Evolutionary conservation across 2,797 vertebrate species (phyloP).

Genomic region (Pseudochirops corinnae): DNA sequence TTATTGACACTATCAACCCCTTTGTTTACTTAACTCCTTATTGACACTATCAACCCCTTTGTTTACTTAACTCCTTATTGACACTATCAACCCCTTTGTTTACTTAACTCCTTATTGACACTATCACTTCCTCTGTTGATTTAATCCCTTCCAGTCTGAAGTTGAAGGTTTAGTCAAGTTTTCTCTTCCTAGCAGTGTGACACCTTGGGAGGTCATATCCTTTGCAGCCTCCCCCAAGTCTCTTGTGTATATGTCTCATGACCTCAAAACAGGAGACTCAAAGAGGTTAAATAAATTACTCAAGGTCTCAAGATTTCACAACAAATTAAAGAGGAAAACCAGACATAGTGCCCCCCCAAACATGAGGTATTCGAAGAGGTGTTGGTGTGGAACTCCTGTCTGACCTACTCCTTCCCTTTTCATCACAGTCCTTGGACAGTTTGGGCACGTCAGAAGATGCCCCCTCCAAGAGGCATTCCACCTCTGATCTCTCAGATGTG

Average conservation of each 20-base stretch:
- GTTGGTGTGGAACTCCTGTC: conserved; percentile 31
- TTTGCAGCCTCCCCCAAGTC: conserved; percentile 58
- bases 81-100: conserved; percentile 59
- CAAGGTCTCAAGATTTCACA: conserved; percentile 35
- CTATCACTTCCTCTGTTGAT: conserved; percentile 63
- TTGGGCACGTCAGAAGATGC: conserved; percentile 92
- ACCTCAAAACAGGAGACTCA: conserved; percentile 20
- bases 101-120: conserved; percentile 68
- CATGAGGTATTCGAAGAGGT: conserved; percentile 45
- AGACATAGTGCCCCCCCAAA: background rate
- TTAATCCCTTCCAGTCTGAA: conserved; percentile 65
- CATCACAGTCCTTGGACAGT: conserved; percentile 93
- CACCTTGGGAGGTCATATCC: background rate
- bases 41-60: conserved; percentile 48
- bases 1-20: conserved; percentile 52
- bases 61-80: conserved; percentile 64
- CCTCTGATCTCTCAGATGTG: conserved; percentile 94
- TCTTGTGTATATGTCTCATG: background rate
- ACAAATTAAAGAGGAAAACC: background rate
- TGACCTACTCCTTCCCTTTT: background rate
- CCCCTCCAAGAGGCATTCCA: conserved; percentile 95
- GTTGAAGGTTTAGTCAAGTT: conserved; percentile 7
- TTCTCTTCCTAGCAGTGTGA: background rate
- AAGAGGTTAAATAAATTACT: conserved; percentile 40
- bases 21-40: conserved; percentile 67